Base-by-base conservation (phyloP, 2,797 vertebrate genomes). In the Brotula barbata region DNA sequence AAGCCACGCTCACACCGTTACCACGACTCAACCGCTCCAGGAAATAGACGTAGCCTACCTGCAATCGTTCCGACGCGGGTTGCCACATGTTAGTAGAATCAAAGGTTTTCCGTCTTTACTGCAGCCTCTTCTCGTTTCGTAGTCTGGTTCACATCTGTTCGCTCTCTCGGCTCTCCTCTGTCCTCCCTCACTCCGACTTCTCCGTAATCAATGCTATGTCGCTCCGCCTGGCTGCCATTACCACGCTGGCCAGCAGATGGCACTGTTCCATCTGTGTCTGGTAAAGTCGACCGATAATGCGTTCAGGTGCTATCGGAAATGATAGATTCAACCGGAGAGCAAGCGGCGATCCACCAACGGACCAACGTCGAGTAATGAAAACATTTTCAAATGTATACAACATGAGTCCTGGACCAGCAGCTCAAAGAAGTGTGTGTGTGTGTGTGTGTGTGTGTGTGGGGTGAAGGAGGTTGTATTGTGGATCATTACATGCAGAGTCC, bases 1-100 rank as follows among this genome's bases (percentile, higher is more conserved):
- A 21, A 68, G 42, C 23, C 60, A 7, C 5, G 44, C 65, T 45
- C 45, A 37, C 62, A 22, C 74, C 33, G 65, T 58, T 44, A 48
- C 57, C 1, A 66, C 61, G 43, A 50, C 55, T n/a, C n/a, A n/a
- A n/a, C n/a, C 43, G 41, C 6, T 67, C 54, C 54, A 58, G 71
- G 62, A 51, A 17, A 6, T n/a, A 31, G 39, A 49, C 21, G n/a
- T 7, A 0, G 75, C 84, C 56, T 92, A 96, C 96, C 96, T 97
- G 95, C 92, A 97, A 84, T 90, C 96, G 93, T 88, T 98, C 96
- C 50, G 93, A 95, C 86, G 95, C 95, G 71, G 95, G 96, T 90
- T 97, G 96, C 96, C 96, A 98, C 96, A 98, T 97, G 75, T 88
- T 94, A 75, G 77, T 77, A 69, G 78, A 74, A 57, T 75, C 67